These are phyloP conservation scores for Cataglyphis cursor DNA, from an alignment of 2,888 invertebrate species.

Conservation along the genomic window DNA sequence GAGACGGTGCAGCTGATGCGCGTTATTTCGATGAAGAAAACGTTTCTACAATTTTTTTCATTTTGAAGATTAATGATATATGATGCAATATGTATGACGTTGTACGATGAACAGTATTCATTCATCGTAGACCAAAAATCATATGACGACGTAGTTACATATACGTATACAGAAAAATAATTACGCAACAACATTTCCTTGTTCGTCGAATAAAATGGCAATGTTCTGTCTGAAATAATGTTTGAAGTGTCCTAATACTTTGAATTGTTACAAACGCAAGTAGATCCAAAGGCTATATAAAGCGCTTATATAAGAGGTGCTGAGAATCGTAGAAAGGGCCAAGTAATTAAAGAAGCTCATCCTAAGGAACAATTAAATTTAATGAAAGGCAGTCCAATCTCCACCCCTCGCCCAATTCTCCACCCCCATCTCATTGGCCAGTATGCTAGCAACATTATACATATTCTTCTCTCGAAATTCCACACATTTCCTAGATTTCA, in stretches of 20 bases:
- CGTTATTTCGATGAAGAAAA: background rate
- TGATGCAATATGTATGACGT: background rate
- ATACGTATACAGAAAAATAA: background rate
- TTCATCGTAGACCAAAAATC: background rate
- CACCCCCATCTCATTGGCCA: constrained; percentile 55
- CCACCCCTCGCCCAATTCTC: constrained; percentile 63
- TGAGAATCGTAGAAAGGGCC: constrained; percentile 68
- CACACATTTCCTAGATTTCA: constrained; percentile 21
- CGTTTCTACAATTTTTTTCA: constrained; percentile 7
- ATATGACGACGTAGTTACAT: background rate
- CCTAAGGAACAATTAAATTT: constrained; percentile 86
- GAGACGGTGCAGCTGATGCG: background rate
- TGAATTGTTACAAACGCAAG: background rate
- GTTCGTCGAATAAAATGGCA: background rate
- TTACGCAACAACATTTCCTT: background rate
- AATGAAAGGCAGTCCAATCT: constrained; percentile 83
- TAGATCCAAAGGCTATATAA: constrained; percentile 12
- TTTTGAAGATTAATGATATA: background rate
- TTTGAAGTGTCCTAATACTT: background rate
- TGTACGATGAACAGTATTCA: background rate
- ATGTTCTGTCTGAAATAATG: background rate
- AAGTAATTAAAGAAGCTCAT: constrained; percentile 86
- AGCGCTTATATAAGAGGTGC: constrained; percentile 49
- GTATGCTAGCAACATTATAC: constrained; percentile 38
- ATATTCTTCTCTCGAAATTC: constrained; percentile 34